Evolutionary conservation across 2,797 vertebrate genomes (phyloP), one percentile per base, ranked within the genome.

Genomic region (Synaphobranchus kaupii): DNA sequence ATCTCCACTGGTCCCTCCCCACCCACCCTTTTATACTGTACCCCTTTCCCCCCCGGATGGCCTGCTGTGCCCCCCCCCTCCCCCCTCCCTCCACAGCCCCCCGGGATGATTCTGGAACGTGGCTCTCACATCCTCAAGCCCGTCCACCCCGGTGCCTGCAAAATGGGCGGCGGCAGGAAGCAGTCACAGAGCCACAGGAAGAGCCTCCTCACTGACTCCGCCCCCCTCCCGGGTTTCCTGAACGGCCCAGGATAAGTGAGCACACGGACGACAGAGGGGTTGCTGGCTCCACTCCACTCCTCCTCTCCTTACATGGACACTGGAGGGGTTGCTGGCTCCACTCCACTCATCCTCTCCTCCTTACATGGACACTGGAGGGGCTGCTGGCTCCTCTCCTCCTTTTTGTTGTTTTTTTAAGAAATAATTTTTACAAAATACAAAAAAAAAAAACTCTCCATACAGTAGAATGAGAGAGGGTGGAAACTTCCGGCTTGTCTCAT

Each of bases 241-340:
- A 95, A 94, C 84, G 94, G 94, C 90, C 94, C 94, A 87, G 95
- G 95, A 95, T 95, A 95, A 95, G 91, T 96, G 93, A 95, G 91
- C 84, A 68, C 89, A 91, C 90, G 92, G 90, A 86, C 60, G 28
- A 4, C 25, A 47, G 22, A 48, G 54, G 83, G 1, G n/a, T 31
- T 71, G n/a, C 89, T 81, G 92, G 88, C 89, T 68, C 83, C 83
- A 50, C 66, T 73, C 0, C 31, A 87, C 84, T 34, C 54, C 17
- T 73, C 73, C 12, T 4, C 15, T 50, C 22, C 48, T 44, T 31
- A n/a, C n/a, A n/a, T n/a, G n/a, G n/a, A n/a, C n/a, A n/a, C n/a
- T n/a, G n/a, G 22, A 48, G 54, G 83, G 1, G n/a, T 31, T 71
- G n/a, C 89, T 81, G 92, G 88, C 89, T 68, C 83, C 83, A 50